Evolutionary conservation across 2,113 vertebrate species (phyloP).

Genomic region (Serinus canaria): DNA sequence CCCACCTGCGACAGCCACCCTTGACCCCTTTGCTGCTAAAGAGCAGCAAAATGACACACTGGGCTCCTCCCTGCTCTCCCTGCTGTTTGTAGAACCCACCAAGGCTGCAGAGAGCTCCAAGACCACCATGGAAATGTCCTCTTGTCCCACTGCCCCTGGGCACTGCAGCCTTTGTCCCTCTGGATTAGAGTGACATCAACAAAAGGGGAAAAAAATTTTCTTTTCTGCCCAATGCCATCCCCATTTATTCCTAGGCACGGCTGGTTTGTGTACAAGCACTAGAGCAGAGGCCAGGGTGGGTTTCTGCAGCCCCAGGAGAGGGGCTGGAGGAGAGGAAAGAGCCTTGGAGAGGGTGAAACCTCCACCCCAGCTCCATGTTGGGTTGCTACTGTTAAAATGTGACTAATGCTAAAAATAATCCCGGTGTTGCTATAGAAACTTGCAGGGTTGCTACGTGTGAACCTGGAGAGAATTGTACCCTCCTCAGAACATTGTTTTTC

Average conservation of each 20-base stretch:
- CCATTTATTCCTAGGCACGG: background rate
- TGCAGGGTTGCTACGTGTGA: constrained; percentile 74
- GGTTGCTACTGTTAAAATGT: constrained; percentile 69
- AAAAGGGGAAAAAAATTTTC: background rate
- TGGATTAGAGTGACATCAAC: background rate
- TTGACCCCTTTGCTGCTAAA: background rate
- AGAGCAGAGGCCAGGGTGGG: background rate
- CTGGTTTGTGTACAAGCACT: background rate
- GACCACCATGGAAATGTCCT: background rate
- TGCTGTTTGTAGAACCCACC: background rate
- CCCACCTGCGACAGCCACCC: background rate
- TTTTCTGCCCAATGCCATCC: background rate
- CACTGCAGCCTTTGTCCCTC: background rate
- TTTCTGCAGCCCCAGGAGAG: background rate
- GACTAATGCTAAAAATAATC: constrained; percentile 80
- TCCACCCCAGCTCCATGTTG: constrained; percentile 55
- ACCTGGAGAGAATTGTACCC: constrained; percentile 71
- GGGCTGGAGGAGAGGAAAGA: background rate
- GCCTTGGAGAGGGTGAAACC: background rate
- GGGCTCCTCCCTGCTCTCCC: background rate
- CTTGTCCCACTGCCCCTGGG: background rate
- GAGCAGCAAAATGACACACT: fast-evolving
- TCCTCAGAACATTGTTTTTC: constrained; percentile 70
- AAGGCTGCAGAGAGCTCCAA: background rate
- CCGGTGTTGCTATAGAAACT: constrained; percentile 79